phyloP scores from a whole-genome alignment of 2,888 invertebrate genomes.

The Prosapia bicincta region DNA sequence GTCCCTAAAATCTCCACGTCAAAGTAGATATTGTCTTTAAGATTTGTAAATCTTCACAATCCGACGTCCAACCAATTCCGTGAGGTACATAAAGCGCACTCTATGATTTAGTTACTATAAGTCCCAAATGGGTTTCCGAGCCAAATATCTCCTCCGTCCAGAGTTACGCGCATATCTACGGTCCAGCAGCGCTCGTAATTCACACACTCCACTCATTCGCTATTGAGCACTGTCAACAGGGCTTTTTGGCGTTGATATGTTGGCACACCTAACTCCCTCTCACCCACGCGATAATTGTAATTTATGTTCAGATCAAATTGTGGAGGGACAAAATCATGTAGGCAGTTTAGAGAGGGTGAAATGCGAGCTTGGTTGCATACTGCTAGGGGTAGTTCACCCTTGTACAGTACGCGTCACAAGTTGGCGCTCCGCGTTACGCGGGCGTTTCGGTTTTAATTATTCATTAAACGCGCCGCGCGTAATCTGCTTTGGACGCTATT shows the following conservation, averaged over 20 bases:
- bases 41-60: too few species aligned
- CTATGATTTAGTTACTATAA: too few species aligned
- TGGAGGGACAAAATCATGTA: not conserved
- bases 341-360: not conserved
- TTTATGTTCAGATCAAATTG: not conserved
- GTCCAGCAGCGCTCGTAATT: not conserved
- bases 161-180: not conserved
- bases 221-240: not conserved
- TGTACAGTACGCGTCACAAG: not conserved
- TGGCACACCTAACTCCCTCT: not conserved
- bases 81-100: too few species aligned
- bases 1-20: too few species aligned
- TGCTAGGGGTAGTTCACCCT: not conserved
- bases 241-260: conserved; percentile 2
- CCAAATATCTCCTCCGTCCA: not conserved
- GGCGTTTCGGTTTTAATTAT: not conserved
- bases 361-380: not conserved
- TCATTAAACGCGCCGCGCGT: not conserved
- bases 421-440: not conserved
- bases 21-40: too few species aligned
- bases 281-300: not conserved
- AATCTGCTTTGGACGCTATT: not conserved
- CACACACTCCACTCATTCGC: not conserved
- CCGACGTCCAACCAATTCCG: too few species aligned
- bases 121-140: not conserved